Evolutionary conservation across 2,113 vertebrate genomes (phyloP).

Genomic region (Accipiter cooperii): DNA sequence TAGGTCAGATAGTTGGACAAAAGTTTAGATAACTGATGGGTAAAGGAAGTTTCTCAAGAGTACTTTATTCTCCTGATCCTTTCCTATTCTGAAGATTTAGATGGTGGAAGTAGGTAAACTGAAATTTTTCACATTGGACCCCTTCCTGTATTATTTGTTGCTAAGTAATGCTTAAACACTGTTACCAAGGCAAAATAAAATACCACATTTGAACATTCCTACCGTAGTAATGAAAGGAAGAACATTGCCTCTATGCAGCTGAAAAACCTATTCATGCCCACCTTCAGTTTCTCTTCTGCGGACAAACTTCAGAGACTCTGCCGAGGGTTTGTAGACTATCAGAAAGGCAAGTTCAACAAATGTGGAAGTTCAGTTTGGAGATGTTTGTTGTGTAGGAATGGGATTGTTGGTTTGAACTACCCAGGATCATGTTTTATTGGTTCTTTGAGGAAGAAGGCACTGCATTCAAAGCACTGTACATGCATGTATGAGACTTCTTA

Average conservation of each 20-base stretch:
- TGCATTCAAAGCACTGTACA: not conserved
- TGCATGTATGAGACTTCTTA: not conserved
- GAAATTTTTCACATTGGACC: not conserved
- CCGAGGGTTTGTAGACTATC: not conserved
- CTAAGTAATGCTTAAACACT: not conserved
- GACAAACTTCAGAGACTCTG: not conserved
- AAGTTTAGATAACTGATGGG: not conserved
- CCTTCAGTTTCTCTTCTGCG: not conserved
- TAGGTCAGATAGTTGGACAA: not conserved
- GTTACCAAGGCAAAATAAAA: not conserved
- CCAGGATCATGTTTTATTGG: not conserved
- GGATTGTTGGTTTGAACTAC: slow-evolving; percentile 67
- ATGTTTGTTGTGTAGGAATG: not conserved
- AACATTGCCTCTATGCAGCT: not conserved
- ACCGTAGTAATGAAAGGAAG: not conserved
- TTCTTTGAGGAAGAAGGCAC: not conserved
- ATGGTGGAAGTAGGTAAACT: not conserved
- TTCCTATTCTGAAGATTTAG: not conserved
- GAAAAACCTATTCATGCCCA: not conserved
- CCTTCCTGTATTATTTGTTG: not conserved
- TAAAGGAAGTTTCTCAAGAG: not conserved
- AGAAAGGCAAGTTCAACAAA: not conserved
- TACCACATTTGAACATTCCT: not conserved
- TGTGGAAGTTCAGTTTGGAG: not conserved
- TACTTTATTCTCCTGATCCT: not conserved